These are phyloP conservation scores for Carassius carassius DNA, from an alignment of 2,113 vertebrate species.

Conservation along the genomic window DNA sequence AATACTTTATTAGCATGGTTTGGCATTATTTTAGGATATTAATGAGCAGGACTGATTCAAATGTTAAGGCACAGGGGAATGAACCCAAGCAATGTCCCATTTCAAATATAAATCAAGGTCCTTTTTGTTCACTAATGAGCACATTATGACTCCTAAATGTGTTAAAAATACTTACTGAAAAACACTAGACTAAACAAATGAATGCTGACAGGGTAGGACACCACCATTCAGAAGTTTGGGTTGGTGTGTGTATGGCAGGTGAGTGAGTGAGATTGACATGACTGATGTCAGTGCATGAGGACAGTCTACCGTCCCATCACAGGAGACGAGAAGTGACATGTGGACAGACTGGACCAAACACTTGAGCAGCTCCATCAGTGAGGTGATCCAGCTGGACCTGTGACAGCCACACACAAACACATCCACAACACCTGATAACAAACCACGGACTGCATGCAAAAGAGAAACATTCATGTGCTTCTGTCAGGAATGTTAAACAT, in stretches of 20 bases:
- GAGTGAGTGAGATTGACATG: background rate
- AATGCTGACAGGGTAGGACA: background rate
- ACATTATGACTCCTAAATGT: background rate
- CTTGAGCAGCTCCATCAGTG: background rate
- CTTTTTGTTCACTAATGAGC: slow-evolving; percentile 7
- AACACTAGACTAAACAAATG: background rate
- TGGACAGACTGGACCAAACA: background rate
- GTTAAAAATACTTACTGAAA: background rate
- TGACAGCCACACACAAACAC: background rate
- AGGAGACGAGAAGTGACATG: background rate
- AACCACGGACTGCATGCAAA: background rate
- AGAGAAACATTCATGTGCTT: background rate
- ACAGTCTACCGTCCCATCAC: background rate
- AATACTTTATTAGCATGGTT: slow-evolving; percentile 33
- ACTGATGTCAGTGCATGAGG: background rate
- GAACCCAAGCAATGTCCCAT: background rate
- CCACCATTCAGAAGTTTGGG: background rate
- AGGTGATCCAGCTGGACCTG: background rate
- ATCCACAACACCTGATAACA: background rate
- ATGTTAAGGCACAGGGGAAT: slow-evolving; percentile 24
- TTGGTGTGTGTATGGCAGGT: background rate
- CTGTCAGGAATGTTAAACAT: background rate
- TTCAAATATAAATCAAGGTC: slow-evolving; percentile 11
- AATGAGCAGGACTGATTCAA: slow-evolving; percentile 29
- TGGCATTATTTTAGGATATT: slow-evolving; percentile 28